Evolutionary conservation across 2,888 invertebrate genomes (phyloP).

Genomic region (Aphidius colemani): DNA sequence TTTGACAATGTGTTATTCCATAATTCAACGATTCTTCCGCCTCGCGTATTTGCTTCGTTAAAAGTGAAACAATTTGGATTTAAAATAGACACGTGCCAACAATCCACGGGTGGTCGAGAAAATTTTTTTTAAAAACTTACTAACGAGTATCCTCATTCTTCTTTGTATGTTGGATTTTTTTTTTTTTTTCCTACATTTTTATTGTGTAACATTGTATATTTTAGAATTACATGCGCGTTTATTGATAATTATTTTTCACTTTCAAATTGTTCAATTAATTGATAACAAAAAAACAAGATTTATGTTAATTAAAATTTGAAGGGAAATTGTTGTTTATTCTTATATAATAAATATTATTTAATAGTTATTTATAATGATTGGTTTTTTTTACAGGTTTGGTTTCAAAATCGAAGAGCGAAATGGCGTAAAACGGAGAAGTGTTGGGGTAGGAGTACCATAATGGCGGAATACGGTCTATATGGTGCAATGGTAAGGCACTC

Average conservation of each 20-base stretch:
- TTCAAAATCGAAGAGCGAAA: slow-evolving; percentile 96
- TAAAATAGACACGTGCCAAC: slow-evolving; percentile 22
- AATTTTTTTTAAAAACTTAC: too few relatives aligned
- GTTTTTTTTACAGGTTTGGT: slow-evolving; percentile 86
- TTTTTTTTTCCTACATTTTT: neutral
- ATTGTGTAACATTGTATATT: neutral
- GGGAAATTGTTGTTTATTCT: neutral
- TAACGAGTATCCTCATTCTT: too few relatives aligned
- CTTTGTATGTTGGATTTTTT: neutral
- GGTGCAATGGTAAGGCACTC: slow-evolving; percentile 99
- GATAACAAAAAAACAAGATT: neutral
- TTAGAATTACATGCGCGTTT: too few relatives aligned
- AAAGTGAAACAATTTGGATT: slow-evolving; percentile 26
- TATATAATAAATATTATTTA: neutral
- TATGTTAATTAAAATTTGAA: neutral
- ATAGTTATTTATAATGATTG: slow-evolving; percentile 10
- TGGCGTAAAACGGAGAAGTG: slow-evolving; percentile 99
- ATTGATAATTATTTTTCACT: too few relatives aligned
- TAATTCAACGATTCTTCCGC: slow-evolving; percentile 20
- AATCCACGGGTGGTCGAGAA: slow-evolving; percentile 21
- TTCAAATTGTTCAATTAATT: too few relatives aligned
- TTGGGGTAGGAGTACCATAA: slow-evolving; percentile 98
- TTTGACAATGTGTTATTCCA: slow-evolving; percentile 3
- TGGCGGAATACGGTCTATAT: slow-evolving; percentile 99
- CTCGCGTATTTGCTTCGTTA: slow-evolving; percentile 18